Evolutionary conservation across 2,797 vertebrate genomes (phyloP).

Genomic region (Peromyscus attwateri): DNA sequence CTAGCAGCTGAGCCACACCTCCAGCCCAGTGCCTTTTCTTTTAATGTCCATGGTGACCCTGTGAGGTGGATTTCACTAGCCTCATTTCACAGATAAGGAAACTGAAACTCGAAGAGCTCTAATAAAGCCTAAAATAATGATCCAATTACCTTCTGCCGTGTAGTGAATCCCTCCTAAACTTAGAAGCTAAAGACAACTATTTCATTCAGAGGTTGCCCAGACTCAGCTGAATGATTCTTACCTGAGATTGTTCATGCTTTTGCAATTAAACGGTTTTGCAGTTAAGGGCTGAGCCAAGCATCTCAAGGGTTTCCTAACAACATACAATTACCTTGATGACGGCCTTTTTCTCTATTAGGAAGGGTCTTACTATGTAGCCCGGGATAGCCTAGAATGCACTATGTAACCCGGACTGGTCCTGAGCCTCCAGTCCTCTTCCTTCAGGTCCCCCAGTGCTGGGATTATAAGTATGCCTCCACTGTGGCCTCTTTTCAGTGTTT

Average conservation of each 20-base stretch:
- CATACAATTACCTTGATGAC: not conserved
- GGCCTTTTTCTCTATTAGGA: not conserved
- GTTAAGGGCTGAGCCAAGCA: not conserved
- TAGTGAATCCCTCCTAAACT: not conserved
- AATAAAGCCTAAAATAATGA: not conserved
- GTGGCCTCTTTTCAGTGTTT: not conserved
- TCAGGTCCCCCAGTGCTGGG: not conserved
- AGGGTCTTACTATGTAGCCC: not conserved
- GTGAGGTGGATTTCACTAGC: not conserved
- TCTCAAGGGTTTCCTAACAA: not conserved
- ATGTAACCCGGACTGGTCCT: not conserved
- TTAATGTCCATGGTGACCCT: constrained; percentile 20
- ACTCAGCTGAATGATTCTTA: not conserved
- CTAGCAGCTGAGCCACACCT: no score
- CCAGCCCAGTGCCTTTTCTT: not conserved
- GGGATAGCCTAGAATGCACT: not conserved
- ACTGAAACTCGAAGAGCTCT: not conserved
- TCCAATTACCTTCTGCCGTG: not conserved
- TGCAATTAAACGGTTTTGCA: not conserved
- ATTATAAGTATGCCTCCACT: not conserved
- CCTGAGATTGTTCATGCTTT: not conserved
- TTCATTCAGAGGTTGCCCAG: not conserved
- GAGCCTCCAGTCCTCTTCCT: not conserved
- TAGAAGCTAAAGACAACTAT: not conserved
- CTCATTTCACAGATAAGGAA: constrained; percentile 15